Base-by-base conservation (phyloP, 2,113 vertebrate species). In the Upupa epops region DNA sequence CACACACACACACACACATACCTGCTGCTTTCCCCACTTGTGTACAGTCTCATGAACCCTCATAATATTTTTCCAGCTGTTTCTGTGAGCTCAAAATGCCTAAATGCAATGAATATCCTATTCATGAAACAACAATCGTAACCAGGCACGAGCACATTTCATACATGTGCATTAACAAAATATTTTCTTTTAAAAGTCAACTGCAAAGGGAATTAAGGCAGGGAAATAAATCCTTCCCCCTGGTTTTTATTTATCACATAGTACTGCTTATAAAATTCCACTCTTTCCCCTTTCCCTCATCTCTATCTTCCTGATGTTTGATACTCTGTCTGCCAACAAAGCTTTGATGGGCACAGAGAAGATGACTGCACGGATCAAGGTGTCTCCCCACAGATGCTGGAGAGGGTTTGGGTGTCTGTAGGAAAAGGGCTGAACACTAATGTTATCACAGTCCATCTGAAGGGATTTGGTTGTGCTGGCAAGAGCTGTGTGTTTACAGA, bases 1-100 rank as follows among this genome's bases (percentile, higher is more conserved):
- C 45, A 69, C 66, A 25, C 10, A n/a, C n/a, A n/a, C n/a, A n/a
- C n/a, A n/a, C n/a, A 72, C 28, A 51, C 36, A 59, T 13, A 17
- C 24, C 19, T 24, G 48, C 51, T 93, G 58, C 8, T 74, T 78
- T 86, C 83, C 80, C 75, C 80, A 56, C 26, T 83, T 82, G 31
- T 15, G 8, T 45, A 13, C 40, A 72, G 40, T 42, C 40, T 11
- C 40, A 84, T 36, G 34, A 92, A 78, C 5, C 8, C 70, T 48
- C 84, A 19, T 3, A 54, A 28, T 78, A 84, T 84, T 96, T 95
- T 86, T 8, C 51, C 90, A 94, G 88, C 80, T 95, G 66, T 84
- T 90, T 89, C 86, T 86, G 73, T 90, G 74, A 89, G 36, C 51
- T 66, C 77, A 86, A 20, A 2, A 3, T 75, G 64, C 55, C 75